These are phyloP conservation scores for Epinephelus moara DNA, from an alignment of 2,113 vertebrate genomes.

Conservation along the genomic window DNA sequence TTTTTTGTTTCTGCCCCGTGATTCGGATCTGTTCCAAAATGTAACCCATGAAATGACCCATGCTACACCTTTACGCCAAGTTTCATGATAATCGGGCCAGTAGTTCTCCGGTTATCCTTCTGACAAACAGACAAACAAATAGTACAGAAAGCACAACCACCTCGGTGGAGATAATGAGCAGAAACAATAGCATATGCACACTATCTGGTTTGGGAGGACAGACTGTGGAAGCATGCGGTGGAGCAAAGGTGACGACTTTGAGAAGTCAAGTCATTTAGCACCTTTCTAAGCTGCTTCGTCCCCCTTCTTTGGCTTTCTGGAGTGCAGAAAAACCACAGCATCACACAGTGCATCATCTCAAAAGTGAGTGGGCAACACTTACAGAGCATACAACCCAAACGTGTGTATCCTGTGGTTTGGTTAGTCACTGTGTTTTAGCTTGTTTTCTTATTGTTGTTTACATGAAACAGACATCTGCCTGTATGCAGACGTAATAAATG, in stretches of 20 bases:
- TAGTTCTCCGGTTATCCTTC: too few species aligned
- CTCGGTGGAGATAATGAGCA: not conserved
- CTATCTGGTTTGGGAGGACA: constrained; percentile 66
- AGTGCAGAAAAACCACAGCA: constrained; percentile 64
- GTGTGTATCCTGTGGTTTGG: constrained; percentile 48
- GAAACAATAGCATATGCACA: constrained; percentile 25
- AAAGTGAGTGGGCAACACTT: constrained; percentile 14
- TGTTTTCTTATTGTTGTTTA: constrained; percentile 36
- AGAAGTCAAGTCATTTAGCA: constrained; percentile 68
- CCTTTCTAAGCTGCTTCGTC: constrained; percentile 57
- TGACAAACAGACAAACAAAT: too few species aligned
- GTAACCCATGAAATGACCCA: too few species aligned
- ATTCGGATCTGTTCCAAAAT: too few species aligned
- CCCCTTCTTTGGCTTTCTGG: constrained; percentile 49
- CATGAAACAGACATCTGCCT: not conserved
- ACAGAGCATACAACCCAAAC: not conserved
- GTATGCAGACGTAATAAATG: not conserved
- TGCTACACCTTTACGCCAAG: too few species aligned
- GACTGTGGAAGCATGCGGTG: constrained; percentile 56
- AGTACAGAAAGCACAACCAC: too few species aligned
- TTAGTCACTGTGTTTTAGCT: constrained; percentile 9
- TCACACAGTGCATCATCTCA: constrained; percentile 44
- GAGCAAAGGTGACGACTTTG: constrained; percentile 69
- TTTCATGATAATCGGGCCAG: too few species aligned
- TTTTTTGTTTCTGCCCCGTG: too few species aligned